These are phyloP conservation scores for Mya arenaria DNA, from an alignment of 1,140 invertebrate species.

Conservation along the genomic window DNA sequence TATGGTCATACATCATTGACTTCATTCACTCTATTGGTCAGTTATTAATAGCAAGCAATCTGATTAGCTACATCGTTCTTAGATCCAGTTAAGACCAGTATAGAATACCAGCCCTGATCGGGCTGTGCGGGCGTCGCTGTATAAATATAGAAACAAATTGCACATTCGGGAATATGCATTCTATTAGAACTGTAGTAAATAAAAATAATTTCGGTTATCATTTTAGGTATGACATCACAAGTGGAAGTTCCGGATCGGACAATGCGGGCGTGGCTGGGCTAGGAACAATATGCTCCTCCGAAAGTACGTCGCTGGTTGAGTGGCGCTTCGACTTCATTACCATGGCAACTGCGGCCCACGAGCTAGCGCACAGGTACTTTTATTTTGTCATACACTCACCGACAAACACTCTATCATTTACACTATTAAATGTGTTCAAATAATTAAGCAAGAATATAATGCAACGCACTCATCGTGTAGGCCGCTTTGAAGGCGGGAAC, in stretches of 20 bases:
- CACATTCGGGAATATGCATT: background rate
- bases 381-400: no score
- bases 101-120: no score
- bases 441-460: background rate
- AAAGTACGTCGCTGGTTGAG: slow-evolving; percentile 68
- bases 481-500: background rate
- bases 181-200: background rate
- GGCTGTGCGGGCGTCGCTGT: no score
- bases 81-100: background rate
- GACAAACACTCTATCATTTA: no score
- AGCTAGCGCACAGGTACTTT: slow-evolving; percentile 73
- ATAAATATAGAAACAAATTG: background rate
- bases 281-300: slow-evolving; percentile 55
- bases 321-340: slow-evolving; percentile 65
- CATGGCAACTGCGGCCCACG: slow-evolving; percentile 67
- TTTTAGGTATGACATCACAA: slow-evolving; percentile 3
- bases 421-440: background rate
- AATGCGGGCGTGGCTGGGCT: slow-evolving; percentile 63
- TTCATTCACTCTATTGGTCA: no score
- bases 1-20: no score
- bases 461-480: background rate
- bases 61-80: background rate
- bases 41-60: background rate
- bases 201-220: no score
- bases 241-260: background rate